Conservation (phyloP, 2,797 vertebrate species). For the Anas bernieri region DNA sequence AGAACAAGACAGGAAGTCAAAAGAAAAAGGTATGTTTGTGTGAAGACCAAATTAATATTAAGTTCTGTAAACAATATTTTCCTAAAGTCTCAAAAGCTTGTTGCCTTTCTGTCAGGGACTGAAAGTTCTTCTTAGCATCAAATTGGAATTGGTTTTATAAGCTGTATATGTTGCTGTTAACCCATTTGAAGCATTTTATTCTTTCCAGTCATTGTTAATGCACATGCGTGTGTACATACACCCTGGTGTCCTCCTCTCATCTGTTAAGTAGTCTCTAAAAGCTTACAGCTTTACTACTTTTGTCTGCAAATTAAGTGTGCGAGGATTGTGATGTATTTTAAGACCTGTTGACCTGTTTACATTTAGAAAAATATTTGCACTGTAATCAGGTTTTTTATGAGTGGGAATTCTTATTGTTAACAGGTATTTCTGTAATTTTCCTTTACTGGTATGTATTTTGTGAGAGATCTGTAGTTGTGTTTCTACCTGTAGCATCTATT, state of each 20-base stretch:
- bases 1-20: slow-evolving; percentile 92
- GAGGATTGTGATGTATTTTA: neutral
- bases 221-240: rapidly evolving
- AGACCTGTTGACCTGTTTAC: neutral
- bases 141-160: neutral
- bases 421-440: neutral
- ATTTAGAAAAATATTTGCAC: neutral
- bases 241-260: neutral
- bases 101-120: neutral
- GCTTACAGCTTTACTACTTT: neutral
- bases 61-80: neutral
- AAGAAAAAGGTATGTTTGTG: slow-evolving; percentile 91
- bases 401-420: neutral
- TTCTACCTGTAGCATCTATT: neutral
- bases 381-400: neutral
- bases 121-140: neutral
- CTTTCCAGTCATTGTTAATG: neutral
- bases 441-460: neutral
- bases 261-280: neutral
- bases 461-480: neutral
- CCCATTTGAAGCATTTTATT: neutral
- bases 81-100: neutral
- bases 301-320: neutral
- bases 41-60: slow-evolving; percentile 11
- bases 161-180: neutral